phyloP scores from a whole-genome alignment of 2,888 invertebrate genomes.

The Eurytoma adleriae region DNA sequence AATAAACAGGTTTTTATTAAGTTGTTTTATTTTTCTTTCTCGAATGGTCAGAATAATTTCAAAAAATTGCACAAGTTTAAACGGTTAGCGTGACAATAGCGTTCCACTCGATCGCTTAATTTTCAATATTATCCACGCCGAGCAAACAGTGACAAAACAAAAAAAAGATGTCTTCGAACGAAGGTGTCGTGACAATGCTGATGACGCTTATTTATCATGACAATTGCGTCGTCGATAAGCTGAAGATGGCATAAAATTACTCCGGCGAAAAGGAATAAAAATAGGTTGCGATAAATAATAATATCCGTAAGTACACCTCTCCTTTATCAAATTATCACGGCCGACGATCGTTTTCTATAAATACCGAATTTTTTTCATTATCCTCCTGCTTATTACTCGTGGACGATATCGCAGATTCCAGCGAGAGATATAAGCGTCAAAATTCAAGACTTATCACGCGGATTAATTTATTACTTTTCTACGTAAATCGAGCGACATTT shows the following conservation, averaged over 20 bases:
- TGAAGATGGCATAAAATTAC: background rate
- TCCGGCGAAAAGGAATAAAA: background rate
- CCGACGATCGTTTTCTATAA: constrained; percentile 11
- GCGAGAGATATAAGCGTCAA: background rate
- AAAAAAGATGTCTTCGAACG: too few species aligned
- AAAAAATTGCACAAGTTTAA: too few species aligned
- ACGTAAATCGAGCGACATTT: background rate
- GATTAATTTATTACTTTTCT: constrained; percentile 12
- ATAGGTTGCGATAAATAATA: background rate
- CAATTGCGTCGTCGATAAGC: background rate
- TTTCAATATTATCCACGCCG: too few species aligned
- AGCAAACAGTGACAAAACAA: too few species aligned
- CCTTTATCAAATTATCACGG: background rate
- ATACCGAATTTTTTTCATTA: background rate
- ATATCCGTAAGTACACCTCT: background rate
- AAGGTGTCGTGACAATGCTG: too few species aligned
- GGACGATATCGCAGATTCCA: constrained; percentile 1
- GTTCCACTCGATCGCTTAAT: too few species aligned
- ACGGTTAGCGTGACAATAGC: too few species aligned
- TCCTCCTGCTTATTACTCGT: background rate
- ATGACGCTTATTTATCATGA: background rate
- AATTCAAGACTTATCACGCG: background rate
- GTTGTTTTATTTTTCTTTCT: too few species aligned
- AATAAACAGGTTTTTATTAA: too few species aligned
- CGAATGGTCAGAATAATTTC: too few species aligned